Evolutionary conservation across 2,888 invertebrate genomes (phyloP).

Genomic region (Cyclophora punctaria): DNA sequence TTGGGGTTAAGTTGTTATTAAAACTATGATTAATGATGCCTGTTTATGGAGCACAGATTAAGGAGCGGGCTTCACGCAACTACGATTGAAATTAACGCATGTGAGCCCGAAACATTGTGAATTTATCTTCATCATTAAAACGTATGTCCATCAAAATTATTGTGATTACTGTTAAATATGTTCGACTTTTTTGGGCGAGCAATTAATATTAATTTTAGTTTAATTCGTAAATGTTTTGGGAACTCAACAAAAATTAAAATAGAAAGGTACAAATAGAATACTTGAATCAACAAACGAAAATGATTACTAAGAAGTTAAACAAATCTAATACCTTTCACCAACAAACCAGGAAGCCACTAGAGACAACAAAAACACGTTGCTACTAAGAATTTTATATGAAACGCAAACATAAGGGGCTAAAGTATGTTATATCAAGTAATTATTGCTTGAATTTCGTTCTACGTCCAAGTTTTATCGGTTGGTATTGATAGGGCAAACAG

Average conservation of each 20-base stretch:
- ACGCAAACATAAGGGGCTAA: conserved; percentile 24
- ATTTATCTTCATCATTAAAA: conserved; percentile 68
- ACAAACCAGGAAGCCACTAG: conserved; percentile 15
- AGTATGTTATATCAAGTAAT: conserved; percentile 45
- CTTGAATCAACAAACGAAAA: conserved; percentile 5
- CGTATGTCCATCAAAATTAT: conserved; percentile 36
- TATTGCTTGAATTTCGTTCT: conserved; percentile 46
- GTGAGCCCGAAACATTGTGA: conserved; percentile 55
- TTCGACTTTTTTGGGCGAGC: too few relatives aligned
- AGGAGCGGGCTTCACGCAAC: conserved; percentile 63
- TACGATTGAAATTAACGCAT: conserved; percentile 55
- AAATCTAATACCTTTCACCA: conserved; percentile 17
- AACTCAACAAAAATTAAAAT: conserved; percentile 1
- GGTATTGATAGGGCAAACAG: conserved; percentile 45
- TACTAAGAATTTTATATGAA: conserved; percentile 22
- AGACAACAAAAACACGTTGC: conserved; percentile 21
- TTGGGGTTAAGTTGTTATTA: conserved; percentile 74
- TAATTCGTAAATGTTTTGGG: too few relatives aligned
- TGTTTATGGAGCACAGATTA: conserved; percentile 70
- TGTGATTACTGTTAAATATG: background rate
- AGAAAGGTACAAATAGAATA: conserved; percentile 1
- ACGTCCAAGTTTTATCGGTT: conserved; percentile 44
- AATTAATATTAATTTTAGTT: too few relatives aligned
- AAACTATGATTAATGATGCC: conserved; percentile 71
- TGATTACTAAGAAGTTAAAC: conserved; percentile 18